Base-by-base conservation (phyloP, 1,140 invertebrate genomes). In the Ceratosolen fusciceps region DNA sequence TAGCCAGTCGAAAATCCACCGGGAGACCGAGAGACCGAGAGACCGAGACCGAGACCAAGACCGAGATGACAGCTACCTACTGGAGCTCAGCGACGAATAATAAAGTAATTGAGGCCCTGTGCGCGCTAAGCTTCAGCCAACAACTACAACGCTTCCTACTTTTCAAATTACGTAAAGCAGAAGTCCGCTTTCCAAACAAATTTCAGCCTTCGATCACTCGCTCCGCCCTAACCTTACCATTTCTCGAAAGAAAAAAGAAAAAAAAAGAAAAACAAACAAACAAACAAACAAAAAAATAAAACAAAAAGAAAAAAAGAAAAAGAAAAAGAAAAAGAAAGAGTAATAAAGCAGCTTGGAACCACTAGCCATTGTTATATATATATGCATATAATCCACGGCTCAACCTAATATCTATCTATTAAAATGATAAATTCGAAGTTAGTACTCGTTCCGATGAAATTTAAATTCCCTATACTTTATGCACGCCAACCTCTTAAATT, bases 31-130 rank as follows among this genome's bases (percentile, higher is more conserved):
- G n/a, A n/a, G n/a, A n/a, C 21, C 19, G 12, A 19, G 43, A 21
- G 14, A 70, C 14, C 43, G 26, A 52, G 58, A 54, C 21, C 60
- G 67, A 56, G 39, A 72, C 19, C n/a, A n/a, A n/a, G n/a, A n/a
- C n/a, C 16, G 58, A 76, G n/a, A 81, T n/a, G n/a, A n/a, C 49
- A 52, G 5, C 29, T 54, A 26, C 52, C 31, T n/a, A 77, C 62
- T 60, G 74, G 29, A n/a, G n/a, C n/a, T n/a, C n/a, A n/a, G n/a
- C n/a, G 62, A 70, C 72, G 72, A 74, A 80, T 80, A 74, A 80
- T n/a, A 74, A 80, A 70, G 72, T 80, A 80, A 80, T 80, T 80
- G 78, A 80, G 73, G 72, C 65, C 70, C 43, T 54, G 29, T 43
- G 24, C 58, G 29, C 1, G 14, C 58, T 77, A 70, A 68, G 31